Percentiles rank a stretch among this genome's conserved stretches.
Evolutionary conservation across 1,140 invertebrate genomes (phyloP).

Genomic region (Drosophila takahashii): DNA sequence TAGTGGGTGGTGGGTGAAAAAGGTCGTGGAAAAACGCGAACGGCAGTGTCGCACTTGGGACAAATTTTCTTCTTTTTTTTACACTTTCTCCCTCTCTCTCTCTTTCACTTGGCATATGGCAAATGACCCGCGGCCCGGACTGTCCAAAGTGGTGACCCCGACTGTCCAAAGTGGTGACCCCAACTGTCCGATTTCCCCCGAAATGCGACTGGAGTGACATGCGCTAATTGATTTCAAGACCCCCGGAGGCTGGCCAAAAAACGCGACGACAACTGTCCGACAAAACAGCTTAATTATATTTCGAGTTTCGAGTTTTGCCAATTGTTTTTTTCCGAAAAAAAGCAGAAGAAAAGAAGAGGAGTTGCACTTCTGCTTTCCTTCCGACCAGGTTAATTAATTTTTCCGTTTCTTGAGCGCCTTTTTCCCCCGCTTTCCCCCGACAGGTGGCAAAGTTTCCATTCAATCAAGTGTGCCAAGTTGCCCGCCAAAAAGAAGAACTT

Average conservation of each 20-base stretch:
- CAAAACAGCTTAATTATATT: conserved; percentile 74
- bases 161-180: conserved; percentile 11
- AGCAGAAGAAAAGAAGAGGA: neutral
- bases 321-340: conserved; percentile 55
- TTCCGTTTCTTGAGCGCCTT: conserved; percentile 7
- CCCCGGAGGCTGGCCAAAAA: conserved; percentile 40
- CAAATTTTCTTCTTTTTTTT: conserved; percentile 4
- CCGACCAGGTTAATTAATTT: conserved; percentile 75
- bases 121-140: conserved; percentile 21
- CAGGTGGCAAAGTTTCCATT: conserved; percentile 77
- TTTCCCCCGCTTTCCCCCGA: neutral
- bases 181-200: neutral
- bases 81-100: neutral
- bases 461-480: conserved; percentile 73
- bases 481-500: conserved; percentile 58
- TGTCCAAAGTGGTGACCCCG: conserved; percentile 19
- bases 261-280: conserved; percentile 20
- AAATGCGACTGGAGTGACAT: conserved; percentile 27
- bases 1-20: neutral
- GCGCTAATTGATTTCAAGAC: conserved; percentile 74
- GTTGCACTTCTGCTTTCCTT: conserved; percentile 19
- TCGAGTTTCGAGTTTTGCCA: conserved; percentile 63
- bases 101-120: conserved; percentile 9
- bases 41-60: conserved; percentile 27
- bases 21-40: conserved; percentile 2